Evolutionary conservation across 2,888 invertebrate species (phyloP), one percentile per base, ranked within the genome.

Genomic region (Cataglyphis albicans): DNA sequence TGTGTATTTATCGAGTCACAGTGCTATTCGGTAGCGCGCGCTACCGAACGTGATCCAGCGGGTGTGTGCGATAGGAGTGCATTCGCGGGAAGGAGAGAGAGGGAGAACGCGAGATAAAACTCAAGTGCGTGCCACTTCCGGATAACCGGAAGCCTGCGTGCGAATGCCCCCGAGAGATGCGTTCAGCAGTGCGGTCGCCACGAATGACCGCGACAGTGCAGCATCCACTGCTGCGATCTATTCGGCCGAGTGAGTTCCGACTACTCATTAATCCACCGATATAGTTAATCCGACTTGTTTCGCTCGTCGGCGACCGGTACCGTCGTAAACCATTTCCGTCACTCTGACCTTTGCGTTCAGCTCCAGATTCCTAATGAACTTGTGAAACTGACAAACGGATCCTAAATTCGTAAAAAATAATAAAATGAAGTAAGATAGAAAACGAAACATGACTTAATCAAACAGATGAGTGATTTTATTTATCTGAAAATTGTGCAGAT

Each of bases 1-100:
- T 59, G 86, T 88, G 86, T 88, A 86, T 89, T 85, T 75, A 75
- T 90, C 75, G 86, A 88, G 88, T 89, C 88, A n/a, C n/a, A 89
- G 89, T 89, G 89, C 84, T 84, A 84, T 87, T 88, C 80, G 84
- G 86, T 85, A 87, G 84, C 89, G 89, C 86, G 86, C 87, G 89
- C 72, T 59, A 72, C 59, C 85, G 86, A 48, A 48, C 6, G 88
- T 89, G 90, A 89, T 90, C 90, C 86, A 84, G 86, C 87, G 87
- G 84, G 88, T 67, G 87, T 89, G 90, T 90, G 87, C 89, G 87
- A 89, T 88, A 88, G 86, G 87, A 91, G 91, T 88, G 87, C 80
- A 29, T 29, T 57, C 7, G n/a, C 68, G 67, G 18, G 48, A 32
- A 63, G 35, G 15, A 21, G 64, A 35, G 75, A 65, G 75, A 38